Base-by-base conservation (phyloP, 92 coral and sea anemone species). In the Heliopora coerulea region DNA sequence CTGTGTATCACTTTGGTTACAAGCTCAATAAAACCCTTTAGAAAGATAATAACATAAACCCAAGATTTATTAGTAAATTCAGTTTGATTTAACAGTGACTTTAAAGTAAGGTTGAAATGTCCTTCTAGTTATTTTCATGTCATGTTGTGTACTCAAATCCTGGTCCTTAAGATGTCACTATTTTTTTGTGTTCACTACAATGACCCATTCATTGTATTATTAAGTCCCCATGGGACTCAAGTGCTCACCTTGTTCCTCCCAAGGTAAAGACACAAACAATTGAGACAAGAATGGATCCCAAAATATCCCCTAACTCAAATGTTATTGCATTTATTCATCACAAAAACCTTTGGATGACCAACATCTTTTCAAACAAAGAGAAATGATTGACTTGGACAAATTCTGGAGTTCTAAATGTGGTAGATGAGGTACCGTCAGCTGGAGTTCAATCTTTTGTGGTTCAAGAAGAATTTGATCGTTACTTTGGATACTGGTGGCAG, bases 401-500 rank as follows among this genome's bases (percentile, higher is more conserved):
- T 50, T 81, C 82, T 24, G 97, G 96, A 24, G 82, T 90, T 6
- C 85, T 89, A 20, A 83, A 61, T 75, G 62, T 58, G 23, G 68
- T 90, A 41, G 96, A 95, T 44, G 99, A 90, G 57, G 81, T 96
- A 3, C 30, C 88, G 29, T 88, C 99, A 8, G 96, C 99, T 37
- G 99, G 99, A 54, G 99, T 95, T 14, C 96, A 96, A 20, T 95
- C 99, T 13, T 95, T 95, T 82, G 88, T 95, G 23, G 99, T 83
- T 0, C 99, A 95, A 59, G 99, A 90, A 30, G 99, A 95, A 30
- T 95, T 90, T 90, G 99, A 95, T 50, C 69, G 99, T 40, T 95
- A 95, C 68, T 90, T 95, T 34, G 99, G 99, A 0, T 95, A 90
- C 73, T 95, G 99, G 99, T 95, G 99, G 99, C 89, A 86, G 27